Base-by-base conservation (phyloP, 1,140 invertebrate genomes). In the Saccostrea glomerata region DNA sequence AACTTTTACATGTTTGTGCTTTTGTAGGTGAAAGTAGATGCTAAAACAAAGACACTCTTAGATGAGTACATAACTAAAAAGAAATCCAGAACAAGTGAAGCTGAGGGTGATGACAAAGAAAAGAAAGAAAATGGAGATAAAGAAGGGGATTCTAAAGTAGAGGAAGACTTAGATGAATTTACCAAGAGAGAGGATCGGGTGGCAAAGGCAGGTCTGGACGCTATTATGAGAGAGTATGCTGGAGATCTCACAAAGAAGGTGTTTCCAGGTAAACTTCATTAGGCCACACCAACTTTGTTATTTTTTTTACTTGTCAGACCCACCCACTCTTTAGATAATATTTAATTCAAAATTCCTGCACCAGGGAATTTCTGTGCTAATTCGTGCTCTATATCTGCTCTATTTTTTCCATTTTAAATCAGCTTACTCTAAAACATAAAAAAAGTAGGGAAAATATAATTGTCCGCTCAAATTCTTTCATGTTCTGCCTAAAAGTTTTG, bases 41-140 rank as follows among this genome's bases (percentile, higher is more conserved):
- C 98, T 58, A 99, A 99, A 96, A 98, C 98, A 90, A 98, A 99
- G 96, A 97, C 97, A 84, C 96, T 98, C 82, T 96, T 99, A 90
- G 98, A 99, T 95, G 97, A 98, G 90, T 99, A 98, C 94, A 98
- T 92, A 60, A 92, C 89, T 83, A 95, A 95, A 86, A 93, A 93
- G 40, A 91, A 93, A 84, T 88, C 55, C 85, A 89, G 54, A 91
- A 85, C 73, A n/a, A 91, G 87, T 17, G 91, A 93, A 63, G 90
- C 91, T 58, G 90, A 91, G 0, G 89, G 54, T 36, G 92, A 92
- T 63, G 91, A 91, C 40, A 90, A 90, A 77, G 92, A 92, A 40
- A 91, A 91, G 56, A 93, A 93, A 86, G 92, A 87, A 17, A 90
- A 93, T 47, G 92, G 92, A 82, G 89, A 92, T 40, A 90, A 92